Evolutionary conservation across 2,888 invertebrate species (phyloP), one percentile per base, ranked within the genome.

Genomic region (Petrophora chlorosata): DNA sequence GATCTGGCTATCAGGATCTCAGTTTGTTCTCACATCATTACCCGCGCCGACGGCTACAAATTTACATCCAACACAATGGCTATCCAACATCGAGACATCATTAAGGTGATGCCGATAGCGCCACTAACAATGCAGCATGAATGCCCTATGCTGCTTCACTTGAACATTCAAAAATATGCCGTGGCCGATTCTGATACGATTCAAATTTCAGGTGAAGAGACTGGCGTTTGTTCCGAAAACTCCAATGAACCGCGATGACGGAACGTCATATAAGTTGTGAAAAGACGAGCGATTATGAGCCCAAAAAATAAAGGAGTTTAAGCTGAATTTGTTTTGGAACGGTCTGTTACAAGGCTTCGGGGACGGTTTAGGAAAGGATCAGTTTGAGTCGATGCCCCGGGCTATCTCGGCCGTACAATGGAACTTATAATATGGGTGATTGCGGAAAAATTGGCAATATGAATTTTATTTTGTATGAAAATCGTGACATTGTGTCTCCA

Each of bases 11-110:
- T 86, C 86, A 79, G 83, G 84, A 89, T 89, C 89, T 87, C 86
- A 87, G 88, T 88, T 86, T 88, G 89, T 90, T 90, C 90, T 90
- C 90, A 90, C 90, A 90, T 90, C 90, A 90, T 90, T 90, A 90
- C 89, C 89, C 89, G 85, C 88, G 89, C 90, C 89, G 89, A 89
- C 89, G 88, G 88, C 88, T 88, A 90, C 90, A 90, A 89, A 89
- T 89, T 90, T 90, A 89, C 89, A 90, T 89, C 89, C 88, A 85
- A 84, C 89, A 90, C 90, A 89, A 90, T 90, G 88, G 89, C 87
- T 88, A 89, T 90, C 88, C 89, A 85, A 85, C 88, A 89, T 90
- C 90, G 88, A 88, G 89, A 89, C 89, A 90, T 90, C 90, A 90
- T 90, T 90, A 90, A 89, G 88, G 90, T 90, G 89, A 90, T 90